phyloP scores from a whole-genome alignment of 2,113 vertebrate genomes.

The Scartelaos histophorus region DNA sequence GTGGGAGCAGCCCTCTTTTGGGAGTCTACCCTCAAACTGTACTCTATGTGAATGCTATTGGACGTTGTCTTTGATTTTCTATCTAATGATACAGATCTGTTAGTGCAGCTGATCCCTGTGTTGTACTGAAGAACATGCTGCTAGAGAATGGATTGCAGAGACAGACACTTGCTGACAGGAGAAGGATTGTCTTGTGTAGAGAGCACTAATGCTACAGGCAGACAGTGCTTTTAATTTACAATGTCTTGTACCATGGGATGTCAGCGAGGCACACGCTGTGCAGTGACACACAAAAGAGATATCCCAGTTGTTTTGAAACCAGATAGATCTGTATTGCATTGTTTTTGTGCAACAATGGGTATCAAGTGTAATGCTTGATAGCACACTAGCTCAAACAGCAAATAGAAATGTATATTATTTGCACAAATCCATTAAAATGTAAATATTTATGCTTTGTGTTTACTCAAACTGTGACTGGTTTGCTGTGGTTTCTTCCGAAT shows the following conservation, averaged over 20 bases:
- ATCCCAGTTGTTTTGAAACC: not conserved
- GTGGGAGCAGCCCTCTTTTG: not conserved
- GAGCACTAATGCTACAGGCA: constrained; percentile 52
- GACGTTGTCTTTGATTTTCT: constrained; percentile 13
- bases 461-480: not conserved
- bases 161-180: constrained; percentile 32
- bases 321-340: not conserved
- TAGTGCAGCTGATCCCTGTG: constrained; percentile 11
- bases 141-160: constrained; percentile 15
- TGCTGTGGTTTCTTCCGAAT: no score
- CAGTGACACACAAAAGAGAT: not conserved
- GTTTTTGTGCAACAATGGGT: not conserved
- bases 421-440: no score
- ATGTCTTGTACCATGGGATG: constrained; percentile 22
- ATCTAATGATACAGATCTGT: constrained; percentile 10
- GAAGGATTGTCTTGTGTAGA: constrained; percentile 35
- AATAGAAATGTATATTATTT: not conserved
- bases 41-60: constrained; percentile 21
- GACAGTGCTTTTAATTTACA: constrained; percentile 38
- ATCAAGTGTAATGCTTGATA: not conserved
- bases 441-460: not conserved
- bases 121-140: constrained; percentile 8
- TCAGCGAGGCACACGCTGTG: not conserved
- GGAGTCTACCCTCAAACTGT: not conserved
- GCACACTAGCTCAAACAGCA: not conserved